Percentiles rank a stretch among this genome's conserved stretches.
These are phyloP conservation scores for Telenomus remus DNA, from an alignment of 1,140 invertebrate genomes.

Conservation along the genomic window DNA sequence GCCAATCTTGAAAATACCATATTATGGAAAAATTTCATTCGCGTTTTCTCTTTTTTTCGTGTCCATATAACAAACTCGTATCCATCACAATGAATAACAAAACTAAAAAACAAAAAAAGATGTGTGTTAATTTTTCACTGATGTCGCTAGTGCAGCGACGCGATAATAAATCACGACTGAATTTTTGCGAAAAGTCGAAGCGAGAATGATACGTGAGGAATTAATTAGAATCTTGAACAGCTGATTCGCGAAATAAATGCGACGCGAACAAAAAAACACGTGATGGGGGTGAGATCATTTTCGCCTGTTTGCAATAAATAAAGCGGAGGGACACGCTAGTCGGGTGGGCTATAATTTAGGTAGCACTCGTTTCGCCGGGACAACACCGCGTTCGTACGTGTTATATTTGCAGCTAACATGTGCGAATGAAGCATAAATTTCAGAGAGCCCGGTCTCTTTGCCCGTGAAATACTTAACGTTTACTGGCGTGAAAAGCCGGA, in stretches of 20 bases:
- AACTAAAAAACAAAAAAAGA: conserved; percentile 1
- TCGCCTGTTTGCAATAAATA: conserved; percentile 61
- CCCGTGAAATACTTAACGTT: conserved; percentile 63
- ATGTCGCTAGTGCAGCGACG: not conserved
- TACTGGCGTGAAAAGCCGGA: conserved; percentile 57
- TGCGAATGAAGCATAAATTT: conserved; percentile 71
- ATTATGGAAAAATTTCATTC: not conserved
- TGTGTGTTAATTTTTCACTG: conserved; percentile 21
- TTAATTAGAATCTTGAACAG: conserved; percentile 30
- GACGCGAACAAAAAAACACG: not conserved
- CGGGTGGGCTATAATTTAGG: conserved; percentile 66
- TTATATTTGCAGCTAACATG: conserved; percentile 60
- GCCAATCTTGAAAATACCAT: too few species aligned
- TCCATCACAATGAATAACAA: not conserved
- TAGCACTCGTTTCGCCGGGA: conserved; percentile 61
- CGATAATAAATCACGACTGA: conserved; percentile 34
- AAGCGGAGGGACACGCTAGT: conserved; percentile 56
- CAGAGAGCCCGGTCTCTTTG: conserved; percentile 55
- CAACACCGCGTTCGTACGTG: conserved; percentile 32
- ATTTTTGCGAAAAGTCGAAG: conserved; percentile 15
- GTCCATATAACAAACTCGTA: not conserved
- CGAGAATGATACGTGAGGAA: conserved; percentile 17
- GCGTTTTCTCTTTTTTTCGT: not conserved
- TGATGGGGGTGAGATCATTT: conserved; percentile 22
- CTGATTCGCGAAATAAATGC: conserved; percentile 30